These are phyloP conservation scores for Ammodytes marinus DNA, from an alignment of 2,113 vertebrate species.

Conservation along the genomic window DNA sequence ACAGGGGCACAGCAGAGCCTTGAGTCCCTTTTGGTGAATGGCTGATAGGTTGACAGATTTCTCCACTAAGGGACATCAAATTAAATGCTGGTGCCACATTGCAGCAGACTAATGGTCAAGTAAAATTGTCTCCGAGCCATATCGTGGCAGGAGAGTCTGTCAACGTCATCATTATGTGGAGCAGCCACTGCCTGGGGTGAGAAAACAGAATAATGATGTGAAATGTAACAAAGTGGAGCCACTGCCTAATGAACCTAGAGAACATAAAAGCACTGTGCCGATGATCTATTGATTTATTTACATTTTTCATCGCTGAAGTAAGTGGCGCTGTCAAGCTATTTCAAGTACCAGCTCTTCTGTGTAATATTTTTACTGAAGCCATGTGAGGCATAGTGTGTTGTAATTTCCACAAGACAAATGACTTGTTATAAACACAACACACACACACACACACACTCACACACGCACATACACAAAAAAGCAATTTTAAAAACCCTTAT, in stretches of 20 bases:
- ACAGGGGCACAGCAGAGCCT: not conserved
- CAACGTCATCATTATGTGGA: slow-evolving; percentile 48
- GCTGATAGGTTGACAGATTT: slow-evolving; percentile 7
- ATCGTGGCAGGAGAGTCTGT: slow-evolving; percentile 37
- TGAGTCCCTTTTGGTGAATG: not conserved
- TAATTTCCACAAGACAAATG: not conserved
- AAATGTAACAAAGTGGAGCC: slow-evolving; percentile 12
- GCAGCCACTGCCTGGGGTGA: slow-evolving; percentile 40
- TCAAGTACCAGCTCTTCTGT: slow-evolving; percentile 23
- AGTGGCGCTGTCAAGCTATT: slow-evolving; percentile 37
- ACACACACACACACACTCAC: not conserved
- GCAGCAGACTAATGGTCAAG: slow-evolving; percentile 23
- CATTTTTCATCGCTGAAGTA: slow-evolving; percentile 19
- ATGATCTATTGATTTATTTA: slow-evolving; percentile 52
- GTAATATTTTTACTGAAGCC: not conserved
- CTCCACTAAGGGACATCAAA: slow-evolving; percentile 25
- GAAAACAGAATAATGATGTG: slow-evolving; percentile 23
- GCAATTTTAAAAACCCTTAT: not conserved
- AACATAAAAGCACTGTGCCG: slow-evolving; percentile 19
- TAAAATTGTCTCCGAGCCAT: slow-evolving; percentile 45
- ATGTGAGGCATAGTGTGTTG: not conserved
- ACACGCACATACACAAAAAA: not conserved
- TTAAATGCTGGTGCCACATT: slow-evolving; percentile 19
- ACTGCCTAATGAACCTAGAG: slow-evolving; percentile 10
- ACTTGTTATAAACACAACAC: not conserved